These are phyloP conservation scores for Neolamprologus multifasciatus DNA, from an alignment of 2,797 vertebrate species.

Conservation along the genomic window DNA sequence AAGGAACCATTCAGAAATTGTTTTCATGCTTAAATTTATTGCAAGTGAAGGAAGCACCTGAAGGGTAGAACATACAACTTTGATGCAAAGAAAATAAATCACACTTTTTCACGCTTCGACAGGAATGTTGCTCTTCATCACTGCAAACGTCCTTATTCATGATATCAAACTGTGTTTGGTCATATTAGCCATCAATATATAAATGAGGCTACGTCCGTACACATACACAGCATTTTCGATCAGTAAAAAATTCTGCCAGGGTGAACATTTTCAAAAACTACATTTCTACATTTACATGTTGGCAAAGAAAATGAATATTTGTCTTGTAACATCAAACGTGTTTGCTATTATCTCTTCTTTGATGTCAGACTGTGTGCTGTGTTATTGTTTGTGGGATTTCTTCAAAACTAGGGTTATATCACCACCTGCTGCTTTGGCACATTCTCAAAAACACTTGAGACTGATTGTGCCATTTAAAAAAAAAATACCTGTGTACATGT, in stretches of 20 bases:
- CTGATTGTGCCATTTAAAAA: not conserved
- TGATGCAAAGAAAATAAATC: not conserved
- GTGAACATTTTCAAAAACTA: not conserved
- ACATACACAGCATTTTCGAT: not conserved
- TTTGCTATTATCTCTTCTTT: not conserved
- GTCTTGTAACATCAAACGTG: not conserved
- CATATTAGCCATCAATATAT: not conserved
- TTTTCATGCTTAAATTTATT: not conserved
- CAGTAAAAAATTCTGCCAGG: not conserved
- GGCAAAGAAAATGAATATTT: not conserved
- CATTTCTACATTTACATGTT: not conserved
- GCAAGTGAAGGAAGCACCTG: not conserved
- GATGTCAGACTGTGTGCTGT: not conserved
- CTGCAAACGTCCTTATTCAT: not conserved
- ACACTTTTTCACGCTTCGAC: not conserved
- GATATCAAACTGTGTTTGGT: not conserved
- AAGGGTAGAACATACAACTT: not conserved
- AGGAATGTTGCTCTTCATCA: not conserved
- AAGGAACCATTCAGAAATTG: not conserved
- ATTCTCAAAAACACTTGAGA: not conserved
- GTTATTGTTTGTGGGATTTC: not conserved
- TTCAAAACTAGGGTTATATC: not conserved
- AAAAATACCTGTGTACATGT: not conserved
- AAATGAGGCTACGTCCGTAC: not conserved
- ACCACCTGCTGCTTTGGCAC: not conserved